These are phyloP conservation scores for Lacanobia oleracea DNA, from an alignment of 2,888 invertebrate genomes.

Conservation along the genomic window DNA sequence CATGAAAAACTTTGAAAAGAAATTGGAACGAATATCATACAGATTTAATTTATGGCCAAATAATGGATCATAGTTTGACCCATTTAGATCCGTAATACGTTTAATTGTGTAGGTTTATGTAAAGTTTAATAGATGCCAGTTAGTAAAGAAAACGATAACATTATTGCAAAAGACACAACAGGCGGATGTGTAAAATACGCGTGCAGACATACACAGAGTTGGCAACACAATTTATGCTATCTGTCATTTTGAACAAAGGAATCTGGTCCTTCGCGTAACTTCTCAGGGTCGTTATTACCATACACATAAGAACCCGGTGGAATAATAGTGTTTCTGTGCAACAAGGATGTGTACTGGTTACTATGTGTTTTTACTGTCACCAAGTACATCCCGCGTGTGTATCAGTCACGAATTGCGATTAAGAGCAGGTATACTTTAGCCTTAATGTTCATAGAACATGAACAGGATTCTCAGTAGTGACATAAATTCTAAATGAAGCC, in stretches of 20 bases:
- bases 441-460: conserved; percentile 52
- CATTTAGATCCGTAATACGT: neutral
- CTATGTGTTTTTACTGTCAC: conserved; percentile 73
- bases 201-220: conserved; percentile 50
- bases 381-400: conserved; percentile 72
- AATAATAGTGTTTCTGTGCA: conserved; percentile 59
- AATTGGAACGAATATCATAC: conserved; percentile 1
- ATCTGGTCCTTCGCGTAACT: conserved; percentile 40
- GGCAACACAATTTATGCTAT: conserved; percentile 42
- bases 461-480: conserved; percentile 52
- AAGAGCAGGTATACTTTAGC: conserved; percentile 39
- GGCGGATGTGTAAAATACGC: conserved; percentile 69
- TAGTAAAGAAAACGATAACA: conserved; percentile 57
- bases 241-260: conserved; percentile 46
- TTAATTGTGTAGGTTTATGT: conserved; percentile 15
- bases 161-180: conserved; percentile 63
- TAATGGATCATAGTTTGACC: neutral
- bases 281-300: conserved; percentile 45
- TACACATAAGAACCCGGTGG: conserved; percentile 38
- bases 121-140: conserved; percentile 31
- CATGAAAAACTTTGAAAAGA: conserved; percentile 9
- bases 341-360: conserved; percentile 80
- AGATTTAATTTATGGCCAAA: neutral
- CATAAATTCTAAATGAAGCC: conserved; percentile 1
- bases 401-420: conserved; percentile 77